Evolutionary conservation across 2,797 vertebrate genomes (phyloP).

Genomic region (Catamblyrhynchus diadema): DNA sequence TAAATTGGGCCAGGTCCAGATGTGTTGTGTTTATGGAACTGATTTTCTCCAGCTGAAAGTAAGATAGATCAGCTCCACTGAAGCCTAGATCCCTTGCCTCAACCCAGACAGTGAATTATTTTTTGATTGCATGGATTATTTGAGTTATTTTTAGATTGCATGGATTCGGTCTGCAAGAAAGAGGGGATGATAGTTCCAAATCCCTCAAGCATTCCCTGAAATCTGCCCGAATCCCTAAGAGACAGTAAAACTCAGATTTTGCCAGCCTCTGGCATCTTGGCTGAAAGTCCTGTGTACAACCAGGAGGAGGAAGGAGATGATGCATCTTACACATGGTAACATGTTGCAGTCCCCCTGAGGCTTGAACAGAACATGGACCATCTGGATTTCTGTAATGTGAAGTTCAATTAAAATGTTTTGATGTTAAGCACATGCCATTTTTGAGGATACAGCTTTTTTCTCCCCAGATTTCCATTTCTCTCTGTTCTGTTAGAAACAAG

Average conservation of each 20-base stretch:
- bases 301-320: not conserved
- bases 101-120: not conserved
- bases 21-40: not conserved
- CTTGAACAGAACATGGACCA: slow-evolving; percentile 27
- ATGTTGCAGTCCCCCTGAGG: slow-evolving; percentile 1
- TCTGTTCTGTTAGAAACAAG: not conserved
- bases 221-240: not conserved
- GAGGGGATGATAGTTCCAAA: not conserved
- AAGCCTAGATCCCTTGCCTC: not conserved
- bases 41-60: not conserved
- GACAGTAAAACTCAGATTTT: not conserved
- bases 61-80: not conserved
- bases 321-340: not conserved
- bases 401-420: slow-evolving; percentile 56
- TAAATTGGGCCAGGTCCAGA: not conserved
- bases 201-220: not conserved
- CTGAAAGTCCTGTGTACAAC: not conserved
- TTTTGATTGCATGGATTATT: not conserved
- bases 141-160: not conserved
- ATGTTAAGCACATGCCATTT: slow-evolving; percentile 18
- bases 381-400: slow-evolving; percentile 27
- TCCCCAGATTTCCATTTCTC: not conserved
- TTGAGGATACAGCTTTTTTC: not conserved
- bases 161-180: not conserved
- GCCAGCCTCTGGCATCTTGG: not conserved